Evolutionary conservation across 1,140 invertebrate genomes (phyloP).

Genomic region (Zaprionus capensis): DNA sequence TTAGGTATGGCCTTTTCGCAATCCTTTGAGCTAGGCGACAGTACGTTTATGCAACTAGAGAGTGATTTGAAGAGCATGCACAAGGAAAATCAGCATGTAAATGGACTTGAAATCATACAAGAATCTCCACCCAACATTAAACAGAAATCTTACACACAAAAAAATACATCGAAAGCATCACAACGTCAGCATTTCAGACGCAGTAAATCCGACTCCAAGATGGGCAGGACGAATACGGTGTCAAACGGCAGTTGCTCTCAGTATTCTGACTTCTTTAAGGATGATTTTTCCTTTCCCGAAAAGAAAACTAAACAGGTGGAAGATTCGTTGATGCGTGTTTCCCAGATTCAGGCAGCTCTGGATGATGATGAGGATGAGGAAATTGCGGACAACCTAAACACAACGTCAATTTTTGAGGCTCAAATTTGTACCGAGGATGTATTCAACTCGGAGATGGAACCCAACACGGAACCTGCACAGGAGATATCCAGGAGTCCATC

Average conservation of each 20-base stretch:
- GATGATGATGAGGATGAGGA: not conserved
- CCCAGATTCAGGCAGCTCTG: conserved; percentile 46
- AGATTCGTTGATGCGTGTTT: conserved; percentile 49
- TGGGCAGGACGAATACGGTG: not conserved
- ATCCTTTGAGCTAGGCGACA: conserved; percentile 75
- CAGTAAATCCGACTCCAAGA: conserved; percentile 42
- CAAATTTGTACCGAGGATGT: conserved; percentile 58
- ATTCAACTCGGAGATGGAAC: conserved; percentile 27
- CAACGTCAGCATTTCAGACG: conserved; percentile 21
- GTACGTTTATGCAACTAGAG: conserved; percentile 73
- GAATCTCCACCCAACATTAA: conserved; percentile 45
- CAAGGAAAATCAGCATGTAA: conserved; percentile 16
- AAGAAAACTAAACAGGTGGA: conserved; percentile 12
- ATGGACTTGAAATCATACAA: conserved; percentile 48
- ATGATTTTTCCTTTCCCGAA: conserved; percentile 61
- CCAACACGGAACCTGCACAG: not conserved
- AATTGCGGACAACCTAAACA: conserved; percentile 2
- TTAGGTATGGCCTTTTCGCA: conserved; percentile 73
- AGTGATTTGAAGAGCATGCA: conserved; percentile 37
- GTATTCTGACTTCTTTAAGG: conserved; percentile 64
- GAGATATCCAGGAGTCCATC: not conserved
- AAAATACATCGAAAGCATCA: conserved; percentile 27
- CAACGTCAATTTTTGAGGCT: conserved; percentile 45
- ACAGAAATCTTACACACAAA: conserved; percentile 26
- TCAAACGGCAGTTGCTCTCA: conserved; percentile 31